Evolutionary conservation across 2,113 vertebrate genomes (phyloP).

Genomic region (Heloderma charlesbogerti): DNA sequence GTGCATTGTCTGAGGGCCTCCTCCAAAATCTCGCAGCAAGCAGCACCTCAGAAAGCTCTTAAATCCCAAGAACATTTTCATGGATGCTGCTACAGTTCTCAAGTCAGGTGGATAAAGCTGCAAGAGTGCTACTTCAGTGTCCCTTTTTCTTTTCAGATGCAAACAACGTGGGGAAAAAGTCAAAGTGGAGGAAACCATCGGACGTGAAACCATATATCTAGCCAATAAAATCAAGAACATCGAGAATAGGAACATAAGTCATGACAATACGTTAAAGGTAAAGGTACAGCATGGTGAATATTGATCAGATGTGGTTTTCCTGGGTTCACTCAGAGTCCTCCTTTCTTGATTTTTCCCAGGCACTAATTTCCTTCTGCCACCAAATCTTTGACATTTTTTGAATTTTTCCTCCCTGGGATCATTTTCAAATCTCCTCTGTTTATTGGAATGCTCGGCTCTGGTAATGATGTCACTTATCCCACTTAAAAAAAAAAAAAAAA

Average conservation of each 20-base stretch:
- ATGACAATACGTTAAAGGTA: conserved; percentile 61
- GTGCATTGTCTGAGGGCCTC: too few relatives aligned
- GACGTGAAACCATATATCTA: rapidly evolving
- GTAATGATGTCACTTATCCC: conserved; percentile 62
- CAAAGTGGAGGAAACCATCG: conserved; percentile 40
- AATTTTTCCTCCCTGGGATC: conserved; percentile 68
- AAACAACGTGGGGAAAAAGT: conserved; percentile 38
- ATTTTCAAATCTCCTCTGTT: conserved; percentile 46
- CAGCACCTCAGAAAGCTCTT: too few relatives aligned
- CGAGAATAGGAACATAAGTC: conserved; percentile 20
- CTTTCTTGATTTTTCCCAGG: conserved; percentile 41
- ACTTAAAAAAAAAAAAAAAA: not conserved
- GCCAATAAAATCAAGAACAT: conserved; percentile 69
- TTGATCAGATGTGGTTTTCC: conserved; percentile 22
- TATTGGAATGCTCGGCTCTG: conserved; percentile 16
- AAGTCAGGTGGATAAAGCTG: not conserved
- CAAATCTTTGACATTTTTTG: conserved; percentile 45
- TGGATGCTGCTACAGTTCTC: not conserved
- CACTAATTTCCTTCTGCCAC: conserved; percentile 7
- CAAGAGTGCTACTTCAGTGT: not conserved
- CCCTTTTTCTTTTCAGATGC: conserved; percentile 64
- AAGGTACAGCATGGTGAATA: conserved; percentile 49
- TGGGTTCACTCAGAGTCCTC: not conserved
- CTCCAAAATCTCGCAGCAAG: too few relatives aligned
- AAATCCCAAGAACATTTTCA: not conserved